Evolutionary conservation across 2,113 vertebrate genomes (phyloP).

Genomic region (Mionectes macconnelli): DNA sequence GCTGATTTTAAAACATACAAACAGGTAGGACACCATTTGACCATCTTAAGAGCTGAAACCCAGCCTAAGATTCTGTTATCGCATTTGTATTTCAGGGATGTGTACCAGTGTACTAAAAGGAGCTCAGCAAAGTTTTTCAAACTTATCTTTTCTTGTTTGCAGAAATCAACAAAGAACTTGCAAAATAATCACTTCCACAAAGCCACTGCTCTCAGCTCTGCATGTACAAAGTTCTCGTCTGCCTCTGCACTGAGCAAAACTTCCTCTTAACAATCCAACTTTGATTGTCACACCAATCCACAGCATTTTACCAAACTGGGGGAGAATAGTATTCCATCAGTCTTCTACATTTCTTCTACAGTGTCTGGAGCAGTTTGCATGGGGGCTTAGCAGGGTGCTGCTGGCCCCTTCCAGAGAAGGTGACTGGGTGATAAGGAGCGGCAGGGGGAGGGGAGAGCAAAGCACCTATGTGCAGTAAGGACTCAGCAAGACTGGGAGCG

Average conservation of each 20-base stretch:
- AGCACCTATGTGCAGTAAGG: accelerated
- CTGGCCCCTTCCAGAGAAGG: background rate
- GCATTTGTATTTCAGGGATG: background rate
- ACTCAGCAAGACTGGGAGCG: background rate
- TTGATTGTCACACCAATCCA: background rate
- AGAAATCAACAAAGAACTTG: background rate
- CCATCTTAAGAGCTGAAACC: background rate
- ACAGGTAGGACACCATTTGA: background rate
- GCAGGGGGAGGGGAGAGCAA: background rate
- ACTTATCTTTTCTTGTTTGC: background rate
- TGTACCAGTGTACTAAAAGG: background rate
- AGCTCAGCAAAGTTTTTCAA: background rate
- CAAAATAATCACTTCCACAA: background rate
- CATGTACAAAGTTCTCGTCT: background rate
- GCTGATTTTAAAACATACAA: background rate
- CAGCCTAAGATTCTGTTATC: background rate
- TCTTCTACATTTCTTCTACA: accelerated
- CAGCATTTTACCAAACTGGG: background rate
- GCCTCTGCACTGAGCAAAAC: background rate
- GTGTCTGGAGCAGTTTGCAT: background rate
- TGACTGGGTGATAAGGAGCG: accelerated
- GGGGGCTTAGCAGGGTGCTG: background rate
- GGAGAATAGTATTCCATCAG: background rate
- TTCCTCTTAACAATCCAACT: background rate
- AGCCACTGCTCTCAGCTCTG: background rate